phyloP scores from a whole-genome alignment of 2,797 vertebrate species.

The Pelochelys cantorii region DNA sequence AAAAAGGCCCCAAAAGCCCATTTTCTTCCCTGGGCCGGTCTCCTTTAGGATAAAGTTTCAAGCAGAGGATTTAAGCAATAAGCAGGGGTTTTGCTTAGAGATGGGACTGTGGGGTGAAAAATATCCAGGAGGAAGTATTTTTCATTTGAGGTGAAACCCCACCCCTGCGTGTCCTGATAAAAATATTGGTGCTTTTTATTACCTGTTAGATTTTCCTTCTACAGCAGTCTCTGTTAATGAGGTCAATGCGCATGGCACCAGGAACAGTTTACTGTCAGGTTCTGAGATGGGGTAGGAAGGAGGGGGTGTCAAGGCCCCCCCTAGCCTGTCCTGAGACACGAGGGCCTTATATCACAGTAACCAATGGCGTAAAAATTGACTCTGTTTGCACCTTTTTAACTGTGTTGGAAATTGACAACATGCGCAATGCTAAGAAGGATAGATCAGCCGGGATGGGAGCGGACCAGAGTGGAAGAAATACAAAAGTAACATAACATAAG shows the following conservation, averaged over 20 bases:
- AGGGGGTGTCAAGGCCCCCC: not conserved
- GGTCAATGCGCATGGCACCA: constrained; percentile 73
- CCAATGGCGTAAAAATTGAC: constrained; percentile 74
- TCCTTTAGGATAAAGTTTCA: not conserved
- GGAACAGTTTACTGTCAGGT: constrained; percentile 64
- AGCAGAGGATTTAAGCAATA: not conserved
- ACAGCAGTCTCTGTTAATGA: constrained; percentile 75
- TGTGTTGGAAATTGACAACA: constrained; percentile 74
- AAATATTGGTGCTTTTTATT: constrained; percentile 76
- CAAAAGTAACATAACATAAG: too few relatives aligned
- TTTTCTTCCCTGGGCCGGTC: not conserved
- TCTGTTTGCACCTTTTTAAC: constrained; percentile 76
- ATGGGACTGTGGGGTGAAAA: not conserved
- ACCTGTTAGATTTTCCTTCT: constrained; percentile 71
- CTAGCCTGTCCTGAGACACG: constrained; percentile 4
- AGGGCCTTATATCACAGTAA: constrained; percentile 67
- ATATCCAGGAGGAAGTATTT: not conserved
- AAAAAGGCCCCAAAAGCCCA: not conserved
- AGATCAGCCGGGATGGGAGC: constrained; percentile 54
- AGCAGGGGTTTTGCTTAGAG: not conserved
- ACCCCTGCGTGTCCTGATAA: constrained; percentile 25
- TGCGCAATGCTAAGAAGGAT: constrained; percentile 73
- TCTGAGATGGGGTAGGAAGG: constrained; percentile 9
- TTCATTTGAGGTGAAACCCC: not conserved
- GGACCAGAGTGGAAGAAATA: constrained; percentile 55